Evolutionary conservation across 2,888 invertebrate genomes (phyloP).

Genomic region (Perdita meconis): DNA sequence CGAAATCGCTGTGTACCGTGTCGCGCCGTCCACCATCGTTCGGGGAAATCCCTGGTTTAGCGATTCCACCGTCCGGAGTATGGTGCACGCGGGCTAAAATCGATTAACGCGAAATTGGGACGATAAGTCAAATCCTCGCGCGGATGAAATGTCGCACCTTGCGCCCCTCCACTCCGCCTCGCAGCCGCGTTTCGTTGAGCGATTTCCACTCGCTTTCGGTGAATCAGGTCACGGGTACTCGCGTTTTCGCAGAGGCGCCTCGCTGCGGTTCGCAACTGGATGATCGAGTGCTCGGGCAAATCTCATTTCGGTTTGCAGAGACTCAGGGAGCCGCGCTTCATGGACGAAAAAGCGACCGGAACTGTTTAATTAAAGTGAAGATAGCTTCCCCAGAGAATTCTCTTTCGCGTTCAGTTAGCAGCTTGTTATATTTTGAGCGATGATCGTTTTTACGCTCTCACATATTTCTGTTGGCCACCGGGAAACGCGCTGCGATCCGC

Average conservation of each 20-base stretch:
- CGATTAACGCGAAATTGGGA: constrained; percentile 69
- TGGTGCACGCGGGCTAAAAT: constrained; percentile 53
- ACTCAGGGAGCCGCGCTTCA: background rate
- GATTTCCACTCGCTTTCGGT: constrained; percentile 44
- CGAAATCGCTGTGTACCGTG: background rate
- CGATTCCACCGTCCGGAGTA: too few relatives aligned
- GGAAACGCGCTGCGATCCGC: too few relatives aligned
- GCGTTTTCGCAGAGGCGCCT: constrained; percentile 10
- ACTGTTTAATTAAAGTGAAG: background rate
- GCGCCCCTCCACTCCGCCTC: too few relatives aligned
- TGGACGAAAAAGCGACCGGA: too few relatives aligned
- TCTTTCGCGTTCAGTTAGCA: background rate
- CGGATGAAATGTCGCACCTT: constrained; percentile 57
- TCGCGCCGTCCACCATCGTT: background rate
- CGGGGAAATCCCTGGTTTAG: constrained; percentile 5
- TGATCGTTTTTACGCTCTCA: background rate
- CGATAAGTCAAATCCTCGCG: constrained; percentile 65
- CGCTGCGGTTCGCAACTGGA: constrained; percentile 21
- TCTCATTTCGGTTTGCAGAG: background rate
- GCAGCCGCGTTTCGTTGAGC: constrained; percentile 24
- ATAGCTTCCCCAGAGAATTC: background rate
- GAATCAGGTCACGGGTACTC: constrained; percentile 40
- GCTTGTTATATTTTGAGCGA: background rate
- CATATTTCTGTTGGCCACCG: background rate
- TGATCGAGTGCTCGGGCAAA: constrained; percentile 35